Evolutionary conservation across 2,888 invertebrate species (phyloP), one percentile per base, ranked within the genome.

Genomic region (Quadroppia sp.): DNA sequence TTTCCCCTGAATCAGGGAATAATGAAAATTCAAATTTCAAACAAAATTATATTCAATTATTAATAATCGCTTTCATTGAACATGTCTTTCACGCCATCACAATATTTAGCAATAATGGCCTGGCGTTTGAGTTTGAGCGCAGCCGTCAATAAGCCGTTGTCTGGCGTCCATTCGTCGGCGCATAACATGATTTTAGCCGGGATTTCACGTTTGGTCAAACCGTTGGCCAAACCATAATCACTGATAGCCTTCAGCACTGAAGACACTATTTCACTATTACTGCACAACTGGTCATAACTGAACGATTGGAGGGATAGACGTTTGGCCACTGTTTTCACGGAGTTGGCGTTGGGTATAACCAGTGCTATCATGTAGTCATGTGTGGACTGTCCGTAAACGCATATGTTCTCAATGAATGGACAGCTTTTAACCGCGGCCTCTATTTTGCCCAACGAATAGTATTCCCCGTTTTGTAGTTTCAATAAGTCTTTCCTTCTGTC

Each of bases 391-490:
- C 95, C 99, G 83, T 94, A 94, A 71, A 98, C 91, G 83, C 98
- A 99, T 82, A 98, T 91, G 84, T 98, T 98, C 83, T 99, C 98
- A 71, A 99, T 90, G 42, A 95, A 84, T 7, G 95, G 90, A 80
- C 92, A 94, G 13, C 96, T 94, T 83, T 97, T 95, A 13, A 75
- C 73, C 45, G 36, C 36, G 6, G 36, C 36, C 9, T 36, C 36
- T 7, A 36, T 36, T 36, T 95, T 95, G 77, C 95, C 96, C 71
- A 99, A 86, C 0, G 97, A 96, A 25, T 99, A 93, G 83, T 98
- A 99, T 84, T 99, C 99, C 77, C 99, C 99, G 40, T 94, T 91
- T 83, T 98, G 95, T 72, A 99, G 86, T 83, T 99, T 99, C 59
- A 99, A 95, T 79, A 99, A 86, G 85, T 99, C 98, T 85, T 99